Percentiles rank a stretch among this genome's conserved stretches.
Conservation (phyloP, 2,888 invertebrate species). For the Zaprionus obscuricornis region DNA sequence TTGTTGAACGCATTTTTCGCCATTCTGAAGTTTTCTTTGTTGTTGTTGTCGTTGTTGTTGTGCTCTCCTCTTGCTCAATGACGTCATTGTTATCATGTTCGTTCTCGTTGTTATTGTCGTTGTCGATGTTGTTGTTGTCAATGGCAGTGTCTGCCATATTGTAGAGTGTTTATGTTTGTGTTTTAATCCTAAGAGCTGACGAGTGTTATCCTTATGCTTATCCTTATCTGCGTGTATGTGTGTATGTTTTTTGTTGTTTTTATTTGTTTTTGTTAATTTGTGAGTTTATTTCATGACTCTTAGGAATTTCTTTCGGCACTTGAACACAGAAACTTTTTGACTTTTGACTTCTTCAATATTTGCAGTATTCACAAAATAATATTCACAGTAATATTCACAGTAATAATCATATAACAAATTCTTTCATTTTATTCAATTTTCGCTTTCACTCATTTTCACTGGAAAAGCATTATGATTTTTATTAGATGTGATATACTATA, state of each 20-base stretch:
- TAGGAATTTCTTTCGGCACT: conserved; percentile 43
- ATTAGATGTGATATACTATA: conserved; percentile 44
- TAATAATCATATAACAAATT: background rate
- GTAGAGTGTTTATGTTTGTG: conserved; percentile 55
- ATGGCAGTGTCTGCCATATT: conserved; percentile 72
- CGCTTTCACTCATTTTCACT: conserved; percentile 48
- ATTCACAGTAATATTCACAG: conserved; percentile 38
- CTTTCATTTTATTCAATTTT: conserved; percentile 40
- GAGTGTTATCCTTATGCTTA: conserved; percentile 53
- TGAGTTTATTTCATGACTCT: conserved; percentile 65
- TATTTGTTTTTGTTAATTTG: conserved; percentile 40
- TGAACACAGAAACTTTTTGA: conserved; percentile 27
- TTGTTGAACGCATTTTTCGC: conserved; percentile 76
- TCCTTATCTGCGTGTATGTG: conserved; percentile 27
- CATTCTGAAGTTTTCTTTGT: conserved; percentile 75
- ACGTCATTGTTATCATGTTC: conserved; percentile 59
- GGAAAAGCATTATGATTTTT: conserved; percentile 57
- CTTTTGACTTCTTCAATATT: conserved; percentile 40
- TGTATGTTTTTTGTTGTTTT: conserved; percentile 17
- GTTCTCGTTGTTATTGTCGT: conserved; percentile 59
- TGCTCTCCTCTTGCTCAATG: conserved; percentile 56
- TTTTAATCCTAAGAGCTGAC: conserved; percentile 58
- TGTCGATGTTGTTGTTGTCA: conserved; percentile 50
- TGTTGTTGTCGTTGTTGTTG: conserved; percentile 65
- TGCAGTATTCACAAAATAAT: conserved; percentile 24